A percentile compares a stretch with the other conserved stretches of the same genome.
These are phyloP conservation scores for Brachyrhaphis roseni DNA, from an alignment of 2,797 vertebrate species.

Conservation along the genomic window DNA sequence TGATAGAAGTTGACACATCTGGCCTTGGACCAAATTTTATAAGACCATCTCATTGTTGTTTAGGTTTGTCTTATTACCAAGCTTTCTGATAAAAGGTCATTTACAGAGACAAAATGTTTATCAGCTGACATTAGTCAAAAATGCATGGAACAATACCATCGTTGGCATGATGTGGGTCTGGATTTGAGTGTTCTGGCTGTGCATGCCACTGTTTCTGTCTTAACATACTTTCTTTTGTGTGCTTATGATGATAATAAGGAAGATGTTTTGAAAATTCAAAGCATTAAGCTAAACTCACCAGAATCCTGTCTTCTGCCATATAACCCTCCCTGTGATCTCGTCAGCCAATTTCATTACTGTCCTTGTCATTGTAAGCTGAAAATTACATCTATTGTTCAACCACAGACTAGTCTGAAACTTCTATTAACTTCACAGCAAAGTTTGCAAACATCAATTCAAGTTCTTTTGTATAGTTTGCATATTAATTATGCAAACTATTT, in stretches of 20 bases:
- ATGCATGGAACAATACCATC: too few species aligned
- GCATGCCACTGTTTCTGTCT: too few species aligned
- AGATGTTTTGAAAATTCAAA: background rate
- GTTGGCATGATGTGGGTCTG: too few species aligned
- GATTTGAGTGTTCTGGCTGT: too few species aligned
- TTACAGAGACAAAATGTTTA: too few species aligned
- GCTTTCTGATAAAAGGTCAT: too few species aligned
- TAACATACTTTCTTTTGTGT: background rate
- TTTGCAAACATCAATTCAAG: constrained; percentile 19
- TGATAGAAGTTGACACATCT: background rate
- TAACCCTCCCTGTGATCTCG: constrained; percentile 11
- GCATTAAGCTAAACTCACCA: constrained; percentile 2
- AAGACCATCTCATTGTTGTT: background rate
- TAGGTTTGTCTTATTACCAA: background rate
- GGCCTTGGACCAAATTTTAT: background rate
- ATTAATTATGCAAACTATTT: constrained; percentile 13
- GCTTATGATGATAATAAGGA: background rate
- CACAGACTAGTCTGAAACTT: constrained; percentile 12
- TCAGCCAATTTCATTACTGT: background rate
- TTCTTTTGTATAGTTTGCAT: constrained; percentile 6
- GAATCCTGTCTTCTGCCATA: background rate
- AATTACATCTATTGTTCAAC: constrained; percentile 16
- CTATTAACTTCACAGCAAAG: constrained; percentile 21
- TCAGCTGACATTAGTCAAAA: too few species aligned
- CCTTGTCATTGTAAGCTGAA: constrained; percentile 4